Percentiles rank a stretch among this genome's conserved stretches.
Evolutionary conservation across 2,797 vertebrate genomes (phyloP).

Genomic region (Poecilia picta): DNA sequence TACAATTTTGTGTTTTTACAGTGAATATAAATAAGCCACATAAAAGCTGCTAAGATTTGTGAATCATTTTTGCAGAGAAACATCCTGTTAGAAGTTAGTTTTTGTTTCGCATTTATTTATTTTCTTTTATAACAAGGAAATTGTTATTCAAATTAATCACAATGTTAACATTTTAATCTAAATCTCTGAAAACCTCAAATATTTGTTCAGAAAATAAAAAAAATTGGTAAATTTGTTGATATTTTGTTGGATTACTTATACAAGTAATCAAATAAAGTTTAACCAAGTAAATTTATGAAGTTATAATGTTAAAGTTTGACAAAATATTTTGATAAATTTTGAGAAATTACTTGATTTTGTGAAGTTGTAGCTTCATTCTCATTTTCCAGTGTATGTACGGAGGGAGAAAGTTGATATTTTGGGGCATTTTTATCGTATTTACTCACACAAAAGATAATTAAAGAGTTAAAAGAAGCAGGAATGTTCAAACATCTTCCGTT

Average conservation of each 20-base stretch:
- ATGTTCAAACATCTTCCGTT: slow-evolving; percentile 24
- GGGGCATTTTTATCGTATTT: neutral
- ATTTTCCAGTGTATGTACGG: neutral
- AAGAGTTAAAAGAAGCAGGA: slow-evolving; percentile 22
- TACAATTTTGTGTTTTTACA: no score
- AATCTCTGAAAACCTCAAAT: neutral
- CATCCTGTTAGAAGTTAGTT: neutral
- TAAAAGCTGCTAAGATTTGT: neutral
- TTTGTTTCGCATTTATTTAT: neutral
- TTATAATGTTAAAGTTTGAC: no score
- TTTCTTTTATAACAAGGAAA: neutral
- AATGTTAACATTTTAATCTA: neutral
- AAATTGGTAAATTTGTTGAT: neutral
- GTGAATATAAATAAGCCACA: neutral
- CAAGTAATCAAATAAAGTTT: no score
- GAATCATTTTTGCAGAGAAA: neutral
- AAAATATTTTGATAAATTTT: no score
- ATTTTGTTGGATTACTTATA: neutral
- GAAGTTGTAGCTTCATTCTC: no score
- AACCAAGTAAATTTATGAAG: no score
- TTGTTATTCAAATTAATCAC: neutral
- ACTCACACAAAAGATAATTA: neutral
- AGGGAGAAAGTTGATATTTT: neutral
- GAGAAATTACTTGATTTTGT: no score
- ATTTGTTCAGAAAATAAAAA: neutral